phyloP scores from a whole-genome alignment of 2,797 vertebrate genomes.

The Phoeniculus purpureus region DNA sequence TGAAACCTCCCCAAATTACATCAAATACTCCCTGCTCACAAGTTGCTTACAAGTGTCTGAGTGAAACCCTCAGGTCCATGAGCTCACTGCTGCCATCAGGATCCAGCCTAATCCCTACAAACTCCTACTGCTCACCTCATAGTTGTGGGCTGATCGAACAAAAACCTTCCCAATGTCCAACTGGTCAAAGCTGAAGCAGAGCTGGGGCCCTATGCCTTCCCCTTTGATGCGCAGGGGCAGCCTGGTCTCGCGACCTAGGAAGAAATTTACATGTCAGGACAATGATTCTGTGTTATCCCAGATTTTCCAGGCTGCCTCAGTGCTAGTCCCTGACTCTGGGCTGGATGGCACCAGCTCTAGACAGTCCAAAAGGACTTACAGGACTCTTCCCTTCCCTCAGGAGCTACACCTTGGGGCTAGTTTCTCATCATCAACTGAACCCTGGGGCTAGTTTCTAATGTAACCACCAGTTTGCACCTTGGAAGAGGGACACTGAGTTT shows the following conservation, averaged over 20 bases:
- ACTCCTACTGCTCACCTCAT: slow-evolving; percentile 81
- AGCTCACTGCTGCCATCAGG: not conserved
- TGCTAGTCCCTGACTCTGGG: fast-evolving
- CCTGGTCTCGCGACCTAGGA: slow-evolving; percentile 80
- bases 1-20: fast-evolving
- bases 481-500: not conserved
- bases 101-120: not conserved
- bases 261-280: not conserved
- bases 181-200: slow-evolving; percentile 77
- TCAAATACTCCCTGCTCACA: not conserved
- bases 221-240: slow-evolving; percentile 84
- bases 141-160: slow-evolving; percentile 76
- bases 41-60: not conserved
- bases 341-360: not conserved
- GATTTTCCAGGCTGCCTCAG: not conserved
- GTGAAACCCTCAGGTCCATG: not conserved
- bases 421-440: not conserved
- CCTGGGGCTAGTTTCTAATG: not conserved
- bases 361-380: not conserved
- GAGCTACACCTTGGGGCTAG: not conserved
- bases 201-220: slow-evolving; percentile 83
- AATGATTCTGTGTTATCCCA: not conserved
- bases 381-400: not conserved
- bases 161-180: slow-evolving; percentile 84
- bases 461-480: not conserved